Evolutionary conservation across 2,888 invertebrate genomes (phyloP).

Genomic region (Notodonta dromedarius): DNA sequence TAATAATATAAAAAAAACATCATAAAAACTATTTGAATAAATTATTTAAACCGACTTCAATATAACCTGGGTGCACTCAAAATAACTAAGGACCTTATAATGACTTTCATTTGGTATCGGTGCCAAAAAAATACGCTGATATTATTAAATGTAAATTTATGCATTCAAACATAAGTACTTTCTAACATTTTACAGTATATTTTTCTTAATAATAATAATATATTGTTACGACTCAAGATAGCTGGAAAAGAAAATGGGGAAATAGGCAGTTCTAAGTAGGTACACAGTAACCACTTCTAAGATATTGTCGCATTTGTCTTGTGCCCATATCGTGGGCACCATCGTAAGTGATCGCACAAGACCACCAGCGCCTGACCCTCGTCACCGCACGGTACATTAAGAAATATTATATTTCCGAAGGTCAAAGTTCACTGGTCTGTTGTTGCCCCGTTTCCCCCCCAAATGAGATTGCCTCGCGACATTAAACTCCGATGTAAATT

Average conservation of each 20-base stretch:
- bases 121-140: neutral
- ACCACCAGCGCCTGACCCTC: slow-evolving; percentile 56
- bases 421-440: slow-evolving; percentile 56
- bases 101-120: too few relatives aligned
- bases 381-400: slow-evolving; percentile 29
- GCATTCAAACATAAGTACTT: too few relatives aligned
- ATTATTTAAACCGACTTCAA: slow-evolving; percentile 26
- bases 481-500: slow-evolving; percentile 82
- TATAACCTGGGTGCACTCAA: too few relatives aligned
- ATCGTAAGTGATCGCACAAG: slow-evolving; percentile 66
- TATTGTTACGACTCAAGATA: neutral
- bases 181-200: neutral
- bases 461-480: slow-evolving; percentile 81
- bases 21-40: too few relatives aligned
- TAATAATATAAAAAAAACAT: too few relatives aligned
- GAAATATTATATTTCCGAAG: slow-evolving; percentile 44
- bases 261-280: slow-evolving; percentile 22
- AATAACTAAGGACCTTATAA: too few relatives aligned
- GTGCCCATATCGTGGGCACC: slow-evolving; percentile 70
- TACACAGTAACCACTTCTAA: slow-evolving; percentile 54
- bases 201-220: neutral
- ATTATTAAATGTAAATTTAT: neutral
- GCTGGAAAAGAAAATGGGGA: neutral
- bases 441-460: slow-evolving; percentile 65
- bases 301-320: slow-evolving; percentile 76